A percentile compares a stretch with the other conserved stretches of the same genome.
phyloP scores from a whole-genome alignment of 2,113 vertebrate species.

The Blennius ocellaris region DNA sequence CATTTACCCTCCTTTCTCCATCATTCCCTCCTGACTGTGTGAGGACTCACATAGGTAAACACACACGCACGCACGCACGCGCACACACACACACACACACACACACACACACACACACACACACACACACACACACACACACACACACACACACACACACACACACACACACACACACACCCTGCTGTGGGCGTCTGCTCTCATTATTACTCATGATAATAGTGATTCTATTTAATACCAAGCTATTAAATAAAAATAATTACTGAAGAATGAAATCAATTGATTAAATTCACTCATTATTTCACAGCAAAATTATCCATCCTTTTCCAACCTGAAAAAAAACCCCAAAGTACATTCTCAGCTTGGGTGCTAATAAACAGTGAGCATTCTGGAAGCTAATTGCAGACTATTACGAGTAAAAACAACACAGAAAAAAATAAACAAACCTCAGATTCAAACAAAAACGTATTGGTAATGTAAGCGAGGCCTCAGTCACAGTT shows the following conservation, averaged over 20 bases:
- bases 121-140: constrained; percentile 15
- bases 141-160: constrained; percentile 25
- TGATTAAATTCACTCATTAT: constrained; percentile 71
- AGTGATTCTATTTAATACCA: constrained; percentile 77
- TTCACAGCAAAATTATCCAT: constrained; percentile 54
- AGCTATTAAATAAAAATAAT: constrained; percentile 77
- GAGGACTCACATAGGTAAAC: constrained; percentile 3
- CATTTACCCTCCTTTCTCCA: constrained; percentile 41
- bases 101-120: constrained; percentile 27
- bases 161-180: constrained; percentile 21
- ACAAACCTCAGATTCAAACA: constrained; percentile 21
- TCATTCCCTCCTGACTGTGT: background rate
- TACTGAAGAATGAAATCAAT: constrained; percentile 74
- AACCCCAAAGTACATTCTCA: constrained; percentile 7
- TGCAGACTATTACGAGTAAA: constrained; percentile 51
- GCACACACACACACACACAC: constrained; percentile 28
- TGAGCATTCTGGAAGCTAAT: constrained; percentile 41
- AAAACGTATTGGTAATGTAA: constrained; percentile 16
- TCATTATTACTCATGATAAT: constrained; percentile 71
- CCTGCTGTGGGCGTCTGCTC: constrained; percentile 60
- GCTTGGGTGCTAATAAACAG: constrained; percentile 35
- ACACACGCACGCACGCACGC: too few species aligned
- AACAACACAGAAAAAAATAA: constrained; percentile 23
- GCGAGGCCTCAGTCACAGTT: too few species aligned
- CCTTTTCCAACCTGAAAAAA: constrained; percentile 33